These are phyloP conservation scores for Odontamblyopus rebecca DNA, from an alignment of 2,797 vertebrate genomes.

Conservation along the genomic window DNA sequence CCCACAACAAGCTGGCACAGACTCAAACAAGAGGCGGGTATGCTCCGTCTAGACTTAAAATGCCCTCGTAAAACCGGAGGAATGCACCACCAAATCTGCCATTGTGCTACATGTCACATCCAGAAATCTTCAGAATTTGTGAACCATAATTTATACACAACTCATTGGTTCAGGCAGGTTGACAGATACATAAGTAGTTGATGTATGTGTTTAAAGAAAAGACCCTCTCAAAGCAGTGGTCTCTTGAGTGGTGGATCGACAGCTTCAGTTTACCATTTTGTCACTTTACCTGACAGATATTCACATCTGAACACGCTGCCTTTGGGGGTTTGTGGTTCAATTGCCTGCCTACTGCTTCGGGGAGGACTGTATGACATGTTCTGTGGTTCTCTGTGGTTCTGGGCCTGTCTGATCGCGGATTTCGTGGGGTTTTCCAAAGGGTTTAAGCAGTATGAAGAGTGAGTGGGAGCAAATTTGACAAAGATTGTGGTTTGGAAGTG, in stretches of 20 bases:
- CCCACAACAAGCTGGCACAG: constrained; percentile 57
- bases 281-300: constrained; percentile 20
- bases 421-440: constrained; percentile 58
- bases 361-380: constrained; percentile 35
- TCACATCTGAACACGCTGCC: constrained; percentile 29
- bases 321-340: constrained; percentile 11
- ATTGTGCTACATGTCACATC: constrained; percentile 31
- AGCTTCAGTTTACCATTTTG: constrained; percentile 11
- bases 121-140: constrained; percentile 21
- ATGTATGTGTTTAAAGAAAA: constrained; percentile 8
- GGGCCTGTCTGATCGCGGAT: constrained; percentile 29
- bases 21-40: constrained; percentile 56
- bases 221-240: constrained; percentile 4
- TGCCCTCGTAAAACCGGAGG: constrained; percentile 46
- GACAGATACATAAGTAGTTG: not conserved
- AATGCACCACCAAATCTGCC: constrained; percentile 39
- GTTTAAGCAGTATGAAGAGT: constrained; percentile 39
- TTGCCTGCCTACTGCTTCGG: constrained; percentile 34
- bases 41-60: constrained; percentile 63
- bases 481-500: constrained; percentile 16
- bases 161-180: constrained; percentile 10
- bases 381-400: constrained; percentile 33
- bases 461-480: constrained; percentile 29
- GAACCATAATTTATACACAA: constrained; percentile 9
- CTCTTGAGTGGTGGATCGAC: not conserved